Evolutionary conservation across 2,113 vertebrate genomes (phyloP).

Genomic region (Calyptommatus sinebrachiatus): DNA sequence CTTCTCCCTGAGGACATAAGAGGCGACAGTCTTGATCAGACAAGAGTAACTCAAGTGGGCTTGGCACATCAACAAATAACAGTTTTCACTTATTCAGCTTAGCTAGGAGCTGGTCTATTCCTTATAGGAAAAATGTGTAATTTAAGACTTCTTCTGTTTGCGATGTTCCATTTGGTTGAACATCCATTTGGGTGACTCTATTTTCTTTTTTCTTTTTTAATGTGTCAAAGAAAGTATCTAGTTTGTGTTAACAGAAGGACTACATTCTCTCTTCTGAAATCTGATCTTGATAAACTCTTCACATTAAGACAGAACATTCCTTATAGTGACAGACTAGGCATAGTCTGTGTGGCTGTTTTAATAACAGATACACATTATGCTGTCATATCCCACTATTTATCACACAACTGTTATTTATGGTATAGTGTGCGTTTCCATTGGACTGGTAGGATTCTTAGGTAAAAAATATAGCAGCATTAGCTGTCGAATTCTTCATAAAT

Average conservation of each 20-base stretch:
- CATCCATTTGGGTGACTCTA: conserved; percentile 29
- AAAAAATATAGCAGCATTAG: neutral
- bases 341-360: conserved; percentile 19
- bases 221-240: conserved; percentile 33
- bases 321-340: neutral
- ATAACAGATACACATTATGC: neutral
- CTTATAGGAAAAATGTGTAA: conserved; percentile 47
- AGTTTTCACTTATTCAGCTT: conserved; percentile 42
- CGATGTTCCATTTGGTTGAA: conserved; percentile 44
- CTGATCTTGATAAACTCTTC: conserved; percentile 1
- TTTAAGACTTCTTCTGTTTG: conserved; percentile 41
- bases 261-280: conserved; percentile 25
- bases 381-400: neutral
- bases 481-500: neutral
- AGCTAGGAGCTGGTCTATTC: conserved; percentile 28
- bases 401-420: neutral
- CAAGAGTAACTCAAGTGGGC: conserved; percentile 21
- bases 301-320: neutral
- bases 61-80: conserved; percentile 45
- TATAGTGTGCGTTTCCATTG: conserved; percentile 18
- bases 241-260: conserved; percentile 3
- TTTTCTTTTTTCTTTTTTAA: conserved; percentile 1
- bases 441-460: conserved; percentile 12
- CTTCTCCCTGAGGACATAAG: conserved; percentile 41
- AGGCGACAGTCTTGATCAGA: conserved; percentile 46